Conservation (phyloP, 2,888 invertebrate genomes). For the Venustoraphidia nigricollis region DNA sequence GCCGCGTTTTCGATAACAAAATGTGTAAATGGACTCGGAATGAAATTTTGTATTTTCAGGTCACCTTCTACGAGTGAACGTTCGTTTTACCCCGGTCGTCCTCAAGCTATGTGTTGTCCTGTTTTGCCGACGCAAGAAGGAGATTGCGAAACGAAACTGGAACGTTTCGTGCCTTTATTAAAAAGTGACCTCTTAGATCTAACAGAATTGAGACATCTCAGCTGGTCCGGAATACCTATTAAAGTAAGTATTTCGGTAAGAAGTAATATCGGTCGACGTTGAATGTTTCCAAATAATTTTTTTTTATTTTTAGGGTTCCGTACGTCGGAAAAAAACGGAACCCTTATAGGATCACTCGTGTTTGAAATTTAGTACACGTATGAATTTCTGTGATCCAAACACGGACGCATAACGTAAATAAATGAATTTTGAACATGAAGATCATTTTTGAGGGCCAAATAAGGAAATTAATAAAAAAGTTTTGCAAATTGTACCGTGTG, state of each 20-base stretch:
- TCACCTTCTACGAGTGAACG: background rate
- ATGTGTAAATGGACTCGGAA: background rate
- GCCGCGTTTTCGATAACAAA: background rate
- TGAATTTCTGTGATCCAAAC: too few species aligned
- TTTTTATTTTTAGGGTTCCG: too few species aligned
- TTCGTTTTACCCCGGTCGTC: conserved; percentile 50
- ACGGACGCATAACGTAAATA: too few species aligned
- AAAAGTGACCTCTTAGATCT: conserved; percentile 65
- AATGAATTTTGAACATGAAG: too few species aligned
- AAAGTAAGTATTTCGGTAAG: conserved; percentile 41
- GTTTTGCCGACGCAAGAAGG: conserved; percentile 41
- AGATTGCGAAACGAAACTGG: conserved; percentile 66
- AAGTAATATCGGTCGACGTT: background rate
- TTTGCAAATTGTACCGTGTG: too few species aligned
- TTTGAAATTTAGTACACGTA: too few species aligned
- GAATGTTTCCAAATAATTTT: background rate
- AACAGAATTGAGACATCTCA: conserved; percentile 72
- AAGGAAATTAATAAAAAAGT: too few species aligned
- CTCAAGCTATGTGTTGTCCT: conserved; percentile 48
- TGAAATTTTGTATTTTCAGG: conserved; percentile 1
- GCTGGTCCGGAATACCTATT: conserved; percentile 95
- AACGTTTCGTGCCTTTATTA: conserved; percentile 68
- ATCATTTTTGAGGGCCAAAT: too few species aligned
- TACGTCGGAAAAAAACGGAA: too few species aligned
- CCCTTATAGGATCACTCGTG: too few species aligned